Conservation (phyloP, 2,113 vertebrate species). For the Xiphophorus maculatus region DNA sequence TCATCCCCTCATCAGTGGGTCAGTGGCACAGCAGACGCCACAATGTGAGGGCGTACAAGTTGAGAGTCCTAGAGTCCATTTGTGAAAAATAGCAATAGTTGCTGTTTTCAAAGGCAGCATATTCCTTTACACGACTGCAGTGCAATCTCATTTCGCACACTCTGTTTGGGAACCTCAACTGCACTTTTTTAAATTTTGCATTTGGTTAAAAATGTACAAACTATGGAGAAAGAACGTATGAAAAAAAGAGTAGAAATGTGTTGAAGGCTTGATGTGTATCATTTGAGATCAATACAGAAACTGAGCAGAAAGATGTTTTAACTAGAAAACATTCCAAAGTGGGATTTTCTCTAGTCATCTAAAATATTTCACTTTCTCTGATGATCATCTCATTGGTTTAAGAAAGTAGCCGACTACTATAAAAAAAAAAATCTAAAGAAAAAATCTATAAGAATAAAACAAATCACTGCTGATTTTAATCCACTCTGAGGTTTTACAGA, state of each 20-base stretch:
- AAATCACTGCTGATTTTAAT: constrained; percentile 1
- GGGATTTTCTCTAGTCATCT: too few relatives aligned
- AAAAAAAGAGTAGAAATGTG: not conserved
- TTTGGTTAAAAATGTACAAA: too few relatives aligned
- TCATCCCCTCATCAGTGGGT: constrained; percentile 66
- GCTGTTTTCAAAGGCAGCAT: constrained; percentile 2
- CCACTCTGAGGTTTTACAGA: not conserved
- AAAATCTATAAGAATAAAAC: constrained; percentile 1
- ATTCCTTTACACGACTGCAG: not conserved
- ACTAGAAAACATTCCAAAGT: too few relatives aligned
- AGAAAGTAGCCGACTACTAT: not conserved
- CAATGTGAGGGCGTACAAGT: constrained; percentile 24
- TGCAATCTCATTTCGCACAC: too few relatives aligned
- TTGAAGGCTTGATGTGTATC: not conserved
- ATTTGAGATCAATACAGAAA: not conserved
- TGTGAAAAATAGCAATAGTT: constrained; percentile 17
- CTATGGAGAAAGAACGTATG: too few relatives aligned
- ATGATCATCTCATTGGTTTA: too few relatives aligned
- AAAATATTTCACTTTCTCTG: too few relatives aligned
- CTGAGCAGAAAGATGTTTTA: not conserved
- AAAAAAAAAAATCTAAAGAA: not conserved
- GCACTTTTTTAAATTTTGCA: too few relatives aligned
- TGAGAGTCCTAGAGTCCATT: constrained; percentile 26
- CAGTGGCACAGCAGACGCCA: constrained; percentile 69
- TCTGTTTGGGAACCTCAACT: too few relatives aligned